Conservation (phyloP, 2,888 invertebrate species). For the Melinopterus prodromus region DNA sequence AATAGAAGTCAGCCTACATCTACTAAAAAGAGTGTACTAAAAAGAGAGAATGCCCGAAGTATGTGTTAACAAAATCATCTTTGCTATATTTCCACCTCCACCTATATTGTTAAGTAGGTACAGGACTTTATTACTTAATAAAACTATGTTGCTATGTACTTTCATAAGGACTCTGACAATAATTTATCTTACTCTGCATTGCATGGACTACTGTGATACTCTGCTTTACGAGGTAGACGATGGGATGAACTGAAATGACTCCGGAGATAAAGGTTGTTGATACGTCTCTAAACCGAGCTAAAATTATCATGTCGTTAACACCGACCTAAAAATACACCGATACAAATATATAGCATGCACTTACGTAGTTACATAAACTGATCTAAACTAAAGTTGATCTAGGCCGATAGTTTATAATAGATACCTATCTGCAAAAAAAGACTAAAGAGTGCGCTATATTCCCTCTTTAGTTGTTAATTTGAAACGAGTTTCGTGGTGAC, state of each 20-base stretch:
- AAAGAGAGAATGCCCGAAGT: no score
- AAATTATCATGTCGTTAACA: neutral
- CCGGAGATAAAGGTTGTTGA: conserved; percentile 4
- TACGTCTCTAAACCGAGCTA: neutral
- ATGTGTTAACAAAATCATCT: no score
- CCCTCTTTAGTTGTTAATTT: neutral
- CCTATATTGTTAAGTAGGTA: no score
- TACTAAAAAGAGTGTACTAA: no score
- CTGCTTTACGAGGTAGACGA: neutral
- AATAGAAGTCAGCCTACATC: no score
- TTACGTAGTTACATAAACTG: neutral
- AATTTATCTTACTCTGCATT: neutral
- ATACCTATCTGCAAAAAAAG: neutral
- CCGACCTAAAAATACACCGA: neutral
- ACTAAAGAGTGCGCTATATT: neutral
- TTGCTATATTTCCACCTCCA: no score
- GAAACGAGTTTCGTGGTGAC: neutral
- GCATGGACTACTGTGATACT: neutral
- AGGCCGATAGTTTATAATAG: neutral
- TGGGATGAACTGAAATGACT: neutral
- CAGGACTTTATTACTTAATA: no score
- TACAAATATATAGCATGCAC: neutral
- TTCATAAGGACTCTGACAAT: neutral
- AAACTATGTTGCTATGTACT: no score
- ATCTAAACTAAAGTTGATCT: conserved; percentile 12